Base-by-base conservation (phyloP, 2,113 vertebrate species). In the Rhegmatorhina hoffmannsi region DNA sequence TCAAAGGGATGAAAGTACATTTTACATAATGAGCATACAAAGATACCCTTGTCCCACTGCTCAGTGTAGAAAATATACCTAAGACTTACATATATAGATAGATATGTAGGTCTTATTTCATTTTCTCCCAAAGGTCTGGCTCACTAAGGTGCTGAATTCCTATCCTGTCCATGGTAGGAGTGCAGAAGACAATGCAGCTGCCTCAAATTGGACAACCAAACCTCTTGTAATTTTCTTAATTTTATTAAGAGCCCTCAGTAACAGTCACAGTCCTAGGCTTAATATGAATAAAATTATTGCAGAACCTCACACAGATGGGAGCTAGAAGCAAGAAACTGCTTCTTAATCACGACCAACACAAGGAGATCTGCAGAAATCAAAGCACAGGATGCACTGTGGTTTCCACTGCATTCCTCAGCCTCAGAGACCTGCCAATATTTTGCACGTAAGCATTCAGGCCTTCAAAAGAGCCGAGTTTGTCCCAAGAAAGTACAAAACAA, bases 381-480 rank as follows among this genome's bases (percentile, higher is more conserved):
- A 98, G 97, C 85, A 94, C 88, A 97, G 96, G 95, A 97, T 96
- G 83, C 77, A 95, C 81, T 66, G 85, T 40, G 38, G 92, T 94
- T 97, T 97, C 95, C 94, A 97, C 94, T 62, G 81, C 97, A 97
- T 96, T 97, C 93, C 92, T 96, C 73, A 96, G 94, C 63, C 89
- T 87, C 89, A 67, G 86, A 60, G 90, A 97, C 81, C 96, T 96
- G 96, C 95, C 97, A 98, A 93, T 97, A 84, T 82, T 89, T 93
- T 95, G 94, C 94, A 97, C 87, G 92, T 94, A 94, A 97, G 88
- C 97, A 96, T 43, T 66, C 2, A 3, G 92, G 96, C 97, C 97
- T 97, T 98, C 97, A 98, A 97, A 98, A 97, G 96, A 97, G 82
- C 93, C 50, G 83, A 77, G 94, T 96, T 94, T 94, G 85, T 92